Percentiles rank a stretch among this genome's conserved stretches.
Evolutionary conservation across 2,113 vertebrate species (phyloP).

Genomic region (Morone saxatilis): DNA sequence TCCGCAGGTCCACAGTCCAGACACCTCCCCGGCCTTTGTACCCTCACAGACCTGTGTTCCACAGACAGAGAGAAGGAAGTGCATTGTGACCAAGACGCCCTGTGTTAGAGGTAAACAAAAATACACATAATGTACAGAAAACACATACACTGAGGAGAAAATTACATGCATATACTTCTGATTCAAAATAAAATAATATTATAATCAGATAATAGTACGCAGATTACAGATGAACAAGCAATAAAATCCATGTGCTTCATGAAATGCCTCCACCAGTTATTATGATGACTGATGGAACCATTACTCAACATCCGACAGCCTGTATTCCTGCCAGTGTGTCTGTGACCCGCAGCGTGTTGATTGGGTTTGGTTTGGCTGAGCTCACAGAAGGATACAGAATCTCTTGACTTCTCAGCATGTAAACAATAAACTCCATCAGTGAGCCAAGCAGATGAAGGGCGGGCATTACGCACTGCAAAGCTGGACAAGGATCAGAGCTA

Average conservation of each 20-base stretch:
- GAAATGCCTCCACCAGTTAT: slow-evolving; percentile 42
- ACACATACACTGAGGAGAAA: not conserved
- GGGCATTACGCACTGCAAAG: slow-evolving; percentile 55
- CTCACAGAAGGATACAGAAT: slow-evolving; percentile 60
- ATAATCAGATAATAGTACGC: not conserved
- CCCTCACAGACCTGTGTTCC: slow-evolving; percentile 85
- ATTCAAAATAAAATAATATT: not conserved
- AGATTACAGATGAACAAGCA: slow-evolving; percentile 34
- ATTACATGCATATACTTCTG: not conserved
- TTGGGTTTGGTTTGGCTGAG: slow-evolving; percentile 73
- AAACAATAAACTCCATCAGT: slow-evolving; percentile 75
- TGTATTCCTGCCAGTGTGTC: slow-evolving; percentile 46
- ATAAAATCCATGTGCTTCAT: slow-evolving; percentile 33
- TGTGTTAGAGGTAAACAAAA: slow-evolving; percentile 86
- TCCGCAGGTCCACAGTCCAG: slow-evolving; percentile 81
- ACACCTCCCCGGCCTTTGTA: slow-evolving; percentile 55
- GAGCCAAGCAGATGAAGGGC: slow-evolving; percentile 74
- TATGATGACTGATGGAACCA: slow-evolving; percentile 55
- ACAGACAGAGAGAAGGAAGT: slow-evolving; percentile 89
- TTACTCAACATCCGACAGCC: slow-evolving; percentile 53
- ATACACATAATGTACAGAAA: not conserved
- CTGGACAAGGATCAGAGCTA: slow-evolving; percentile 73
- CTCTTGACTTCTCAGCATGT: slow-evolving; percentile 72
- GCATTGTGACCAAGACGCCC: slow-evolving; percentile 88
- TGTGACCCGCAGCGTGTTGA: slow-evolving; percentile 66